These are phyloP conservation scores for Typhlomys cinereus DNA, from an alignment of 2,113 vertebrate species.

Conservation along the genomic window DNA sequence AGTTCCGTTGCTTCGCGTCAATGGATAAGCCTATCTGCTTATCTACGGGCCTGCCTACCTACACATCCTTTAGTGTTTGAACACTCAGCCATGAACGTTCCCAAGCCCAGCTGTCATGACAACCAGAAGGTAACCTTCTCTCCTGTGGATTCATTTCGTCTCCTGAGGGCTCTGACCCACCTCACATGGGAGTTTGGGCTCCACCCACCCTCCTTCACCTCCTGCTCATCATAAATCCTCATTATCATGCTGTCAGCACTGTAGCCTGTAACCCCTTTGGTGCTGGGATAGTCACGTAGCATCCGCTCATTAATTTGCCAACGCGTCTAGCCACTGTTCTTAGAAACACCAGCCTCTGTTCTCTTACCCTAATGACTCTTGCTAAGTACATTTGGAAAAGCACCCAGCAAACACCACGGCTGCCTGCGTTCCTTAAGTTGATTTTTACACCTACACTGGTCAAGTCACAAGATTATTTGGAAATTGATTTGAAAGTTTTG, in stretches of 20 bases:
- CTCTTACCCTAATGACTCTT: neutral
- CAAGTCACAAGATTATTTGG: neutral
- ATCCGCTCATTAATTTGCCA: constrained; percentile 1
- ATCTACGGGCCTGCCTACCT: neutral
- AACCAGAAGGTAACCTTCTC: constrained; percentile 48
- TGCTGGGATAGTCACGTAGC: neutral
- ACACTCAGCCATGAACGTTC: neutral
- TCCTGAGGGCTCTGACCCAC: constrained; percentile 36
- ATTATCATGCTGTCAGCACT: constrained; percentile 64
- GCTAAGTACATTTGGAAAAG: neutral
- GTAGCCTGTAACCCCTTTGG: constrained; percentile 52
- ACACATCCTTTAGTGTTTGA: neutral
- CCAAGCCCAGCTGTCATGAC: neutral
- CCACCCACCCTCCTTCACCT: constrained; percentile 50
- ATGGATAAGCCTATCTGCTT: neutral
- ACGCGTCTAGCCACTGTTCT: neutral
- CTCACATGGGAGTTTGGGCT: neutral
- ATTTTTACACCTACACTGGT: neutral
- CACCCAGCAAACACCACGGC: neutral
- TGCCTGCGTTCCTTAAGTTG: neutral
- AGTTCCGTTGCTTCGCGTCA: neutral
- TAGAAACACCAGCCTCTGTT: neutral
- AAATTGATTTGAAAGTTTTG: neutral
- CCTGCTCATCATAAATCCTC: constrained; percentile 66
- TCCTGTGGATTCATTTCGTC: neutral